Evolutionary conservation across 1,140 invertebrate genomes (phyloP).

Genomic region (Agraylea sexmaculata): DNA sequence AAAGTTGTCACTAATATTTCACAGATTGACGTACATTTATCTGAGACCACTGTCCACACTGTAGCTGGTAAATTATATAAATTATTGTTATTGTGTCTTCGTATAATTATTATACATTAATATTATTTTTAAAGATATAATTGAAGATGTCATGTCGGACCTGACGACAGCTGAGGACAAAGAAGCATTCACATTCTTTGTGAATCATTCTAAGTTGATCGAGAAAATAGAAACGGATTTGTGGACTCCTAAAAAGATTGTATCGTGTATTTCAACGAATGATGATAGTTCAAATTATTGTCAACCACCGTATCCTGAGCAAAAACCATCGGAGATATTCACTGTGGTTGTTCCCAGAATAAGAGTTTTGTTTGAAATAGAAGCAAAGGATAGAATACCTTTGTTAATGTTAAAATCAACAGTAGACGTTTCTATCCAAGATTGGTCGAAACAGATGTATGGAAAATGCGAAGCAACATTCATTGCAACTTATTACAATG

Average conservation of each 20-base stretch:
- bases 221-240: conserved; percentile 44
- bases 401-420: conserved; percentile 39
- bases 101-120: neutral
- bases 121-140: conserved; percentile 32
- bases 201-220: conserved; percentile 25
- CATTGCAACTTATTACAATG: conserved; percentile 64
- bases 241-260: conserved; percentile 59
- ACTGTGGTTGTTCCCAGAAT: conserved; percentile 40
- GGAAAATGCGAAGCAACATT: conserved; percentile 46
- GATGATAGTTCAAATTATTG: conserved; percentile 27
- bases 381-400: conserved; percentile 35
- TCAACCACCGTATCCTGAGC: conserved; percentile 28
- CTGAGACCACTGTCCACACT: conserved; percentile 61
- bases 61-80: conserved; percentile 34
- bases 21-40: conserved; percentile 58
- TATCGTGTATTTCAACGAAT: conserved; percentile 25
- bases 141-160: conserved; percentile 44
- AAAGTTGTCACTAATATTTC: conserved; percentile 49
- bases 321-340: conserved; percentile 39
- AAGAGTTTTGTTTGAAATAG: conserved; percentile 46
- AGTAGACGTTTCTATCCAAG: conserved; percentile 45
- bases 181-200: conserved; percentile 31
- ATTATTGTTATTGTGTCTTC: neutral
- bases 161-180: conserved; percentile 38
- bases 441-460: conserved; percentile 53